Percentiles rank a stretch among this genome's conserved stretches.
These are phyloP conservation scores for Platynereis dumerilii DNA, from an alignment of 2,888 invertebrate species.

Conservation along the genomic window DNA sequence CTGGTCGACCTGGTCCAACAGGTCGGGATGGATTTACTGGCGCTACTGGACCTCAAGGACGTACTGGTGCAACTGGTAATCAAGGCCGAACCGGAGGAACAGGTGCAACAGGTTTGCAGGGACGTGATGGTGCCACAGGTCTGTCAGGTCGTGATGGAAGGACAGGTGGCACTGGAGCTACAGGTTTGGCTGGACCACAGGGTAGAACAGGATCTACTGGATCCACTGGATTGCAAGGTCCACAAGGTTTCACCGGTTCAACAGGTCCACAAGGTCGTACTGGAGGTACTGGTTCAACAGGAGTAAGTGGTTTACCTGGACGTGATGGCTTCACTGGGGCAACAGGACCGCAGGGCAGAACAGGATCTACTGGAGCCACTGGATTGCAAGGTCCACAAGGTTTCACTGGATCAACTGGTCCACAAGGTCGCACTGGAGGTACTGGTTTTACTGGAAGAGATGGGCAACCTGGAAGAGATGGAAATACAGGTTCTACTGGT, in stretches of 20 bases:
- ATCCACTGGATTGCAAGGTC: conserved; percentile 24
- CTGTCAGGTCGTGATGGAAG: conserved; percentile 3
- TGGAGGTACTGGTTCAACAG: conserved; percentile 19
- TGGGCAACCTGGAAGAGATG: conserved; percentile 25
- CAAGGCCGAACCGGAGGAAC: conserved; percentile 5
- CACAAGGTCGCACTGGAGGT: conserved; percentile 1
- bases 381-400: conserved; percentile 1
- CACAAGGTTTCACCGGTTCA: conserved; percentile 14
- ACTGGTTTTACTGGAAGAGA: conserved; percentile 17
- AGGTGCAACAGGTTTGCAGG: background rate
- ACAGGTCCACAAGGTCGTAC: conserved; percentile 13
- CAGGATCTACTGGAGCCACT: conserved; percentile 2
- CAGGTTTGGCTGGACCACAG: conserved; percentile 26
- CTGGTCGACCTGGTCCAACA: conserved; percentile 10
- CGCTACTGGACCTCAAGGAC: conserved; percentile 13
- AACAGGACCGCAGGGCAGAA: conserved; percentile 4
- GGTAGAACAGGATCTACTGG: conserved; percentile 34
- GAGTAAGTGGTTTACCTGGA: conserved; percentile 27
- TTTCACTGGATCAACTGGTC: conserved; percentile 7
- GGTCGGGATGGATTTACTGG: conserved; percentile 8
- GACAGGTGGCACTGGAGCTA: conserved; percentile 18
- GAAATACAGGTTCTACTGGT: conserved; percentile 20
- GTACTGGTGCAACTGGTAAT: conserved; percentile 13
- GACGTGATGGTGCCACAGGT: conserved; percentile 4
- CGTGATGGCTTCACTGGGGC: conserved; percentile 20